phyloP scores from a whole-genome alignment of 1,140 invertebrate genomes.

The Coenobita brevimanus region DNA sequence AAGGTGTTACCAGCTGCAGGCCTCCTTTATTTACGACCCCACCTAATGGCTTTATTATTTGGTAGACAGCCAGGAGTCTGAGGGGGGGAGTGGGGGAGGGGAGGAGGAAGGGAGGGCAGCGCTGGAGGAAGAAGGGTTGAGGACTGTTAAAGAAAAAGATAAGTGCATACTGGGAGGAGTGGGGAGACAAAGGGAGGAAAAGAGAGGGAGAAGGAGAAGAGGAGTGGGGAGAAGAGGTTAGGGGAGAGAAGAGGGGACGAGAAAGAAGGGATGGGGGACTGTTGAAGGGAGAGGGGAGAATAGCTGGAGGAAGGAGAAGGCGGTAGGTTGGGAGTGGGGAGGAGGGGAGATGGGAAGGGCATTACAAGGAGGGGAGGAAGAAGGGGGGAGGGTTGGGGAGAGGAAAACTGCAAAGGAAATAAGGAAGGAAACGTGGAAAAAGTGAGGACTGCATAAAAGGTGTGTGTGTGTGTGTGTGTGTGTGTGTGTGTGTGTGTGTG shows the following conservation, averaged over 20 bases:
- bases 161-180: neutral
- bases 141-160: neutral
- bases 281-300: neutral
- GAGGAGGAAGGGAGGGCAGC: neutral
- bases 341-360: neutral
- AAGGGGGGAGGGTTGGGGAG: neutral
- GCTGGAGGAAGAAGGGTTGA: neutral
- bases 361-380: neutral
- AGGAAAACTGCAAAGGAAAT: too few relatives aligned
- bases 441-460: too few relatives aligned
- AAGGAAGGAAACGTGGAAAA: too few relatives aligned
- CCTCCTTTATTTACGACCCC: constrained; percentile 15
- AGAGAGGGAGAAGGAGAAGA: neutral
- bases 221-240: neutral
- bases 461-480: too few relatives aligned
- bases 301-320: neutral
- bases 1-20: too few relatives aligned
- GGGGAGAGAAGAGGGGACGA: neutral
- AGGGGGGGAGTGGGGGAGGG: neutral
- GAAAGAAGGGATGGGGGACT: neutral
- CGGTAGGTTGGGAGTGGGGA: neutral
- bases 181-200: neutral
- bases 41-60: neutral
- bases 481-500: too few relatives aligned
- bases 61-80: neutral